Base-by-base conservation (phyloP, 92 coral and sea anemone genomes). In the Paramuricea clavata region DNA sequence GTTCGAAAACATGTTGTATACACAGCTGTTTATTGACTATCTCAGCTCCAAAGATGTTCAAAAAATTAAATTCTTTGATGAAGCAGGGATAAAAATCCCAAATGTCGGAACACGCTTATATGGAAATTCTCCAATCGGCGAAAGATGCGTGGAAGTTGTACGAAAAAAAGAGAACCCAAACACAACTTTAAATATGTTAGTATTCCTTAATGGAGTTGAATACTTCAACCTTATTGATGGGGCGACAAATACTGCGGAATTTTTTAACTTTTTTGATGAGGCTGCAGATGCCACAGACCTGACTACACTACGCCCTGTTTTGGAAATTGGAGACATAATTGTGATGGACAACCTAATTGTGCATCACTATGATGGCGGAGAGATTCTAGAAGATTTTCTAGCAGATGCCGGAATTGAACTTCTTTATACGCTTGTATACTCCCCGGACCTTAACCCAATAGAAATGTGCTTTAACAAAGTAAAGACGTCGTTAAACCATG, bases 381-480 rank as follows among this genome's bases (percentile, higher is more conserved):
- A 54, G 13, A 54, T 54, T 54, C 23, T 54, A 54, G 62, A 54
- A 9, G 62, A 54, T 54, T 54, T 9, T 16, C 13, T 54, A 19
- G 62, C 62, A 54, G 62, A 54, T 54, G 13, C 13, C 6, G 62
- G 62, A 9, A 54, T 54, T 12, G 85, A 86, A 73, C 74, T 82
- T 6, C 27, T 90, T n/a, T n/a, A n/a, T n/a, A n/a, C n/a, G n/a
- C n/a, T n/a, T n/a, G n/a, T n/a, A n/a, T n/a, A n/a, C n/a, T 86
- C 90, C 0, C 93, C 92, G 12, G 89, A 85, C 31, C 75, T 89
- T 21, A 89, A 85, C 69, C 92, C 92, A 22, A 60, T 71, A 12
- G 89, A 85, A 60, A 28, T 89, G 57, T 78, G 81, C 41, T 89
- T 89, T 25, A 62, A 85, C 25, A 89, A 85, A 85, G 32, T 89